Evolutionary conservation across 2,888 invertebrate species (phyloP).

Genomic region (Drosophila lutescens): DNA sequence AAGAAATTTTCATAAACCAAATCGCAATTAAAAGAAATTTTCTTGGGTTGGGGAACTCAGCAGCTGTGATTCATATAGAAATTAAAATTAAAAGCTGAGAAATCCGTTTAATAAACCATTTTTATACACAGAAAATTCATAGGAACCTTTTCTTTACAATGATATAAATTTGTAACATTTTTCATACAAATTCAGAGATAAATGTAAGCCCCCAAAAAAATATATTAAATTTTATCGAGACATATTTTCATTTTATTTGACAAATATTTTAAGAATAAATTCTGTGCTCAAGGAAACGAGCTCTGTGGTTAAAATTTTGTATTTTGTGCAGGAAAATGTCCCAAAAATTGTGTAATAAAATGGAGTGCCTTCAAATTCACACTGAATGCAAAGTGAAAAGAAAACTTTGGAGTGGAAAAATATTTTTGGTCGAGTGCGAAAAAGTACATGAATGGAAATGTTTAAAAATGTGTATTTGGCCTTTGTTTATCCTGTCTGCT

Average conservation of each 20-base stretch:
- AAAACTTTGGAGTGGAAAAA: conserved; percentile 10
- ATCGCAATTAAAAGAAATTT: conserved; percentile 8
- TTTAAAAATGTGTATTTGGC: conserved; percentile 8
- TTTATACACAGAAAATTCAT: conserved; percentile 4
- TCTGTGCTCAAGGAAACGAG: not conserved
- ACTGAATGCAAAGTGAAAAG: conserved; percentile 13
- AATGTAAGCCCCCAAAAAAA: not conserved
- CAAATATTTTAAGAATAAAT: not conserved
- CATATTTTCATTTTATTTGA: not conserved
- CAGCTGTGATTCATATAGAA: conserved; percentile 6
- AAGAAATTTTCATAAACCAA: conserved; percentile 15
- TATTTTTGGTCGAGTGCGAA: conserved; percentile 1
- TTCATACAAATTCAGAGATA: too few species aligned
- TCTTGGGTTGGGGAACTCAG: not conserved
- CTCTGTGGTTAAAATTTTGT: conserved; percentile 9
- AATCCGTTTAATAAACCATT: conserved; percentile 5
- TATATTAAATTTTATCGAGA: not conserved
- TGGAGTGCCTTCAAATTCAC: conserved; percentile 13
- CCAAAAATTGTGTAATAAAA: not conserved
- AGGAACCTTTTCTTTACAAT: too few species aligned
- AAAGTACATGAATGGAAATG: conserved; percentile 25
- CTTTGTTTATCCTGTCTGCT: conserved; percentile 16
- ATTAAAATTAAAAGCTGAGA: not conserved
- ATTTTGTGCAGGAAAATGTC: not conserved
- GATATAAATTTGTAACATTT: too few species aligned